Evolutionary conservation across 2,113 vertebrate genomes (phyloP).

Genomic region (human): GRCh38 chr14:44055001-44055500

Average conservation of each 20-base stretch:
- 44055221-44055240: not conserved
- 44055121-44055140: not conserved
- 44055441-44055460: not conserved
- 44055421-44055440: not conserved
- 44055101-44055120: not conserved
- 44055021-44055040: not conserved
- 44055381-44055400: not conserved
- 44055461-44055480: not conserved
- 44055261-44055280: not conserved
- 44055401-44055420: not conserved
- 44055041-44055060: too few relatives aligned
- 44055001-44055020: not conserved
- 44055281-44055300: not conserved
- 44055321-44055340: not conserved
- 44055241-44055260: not conserved
- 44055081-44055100: not conserved
- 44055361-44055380: not conserved
- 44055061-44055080: not conserved
- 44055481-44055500: not conserved
- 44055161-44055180: not conserved
- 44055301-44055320: not conserved
- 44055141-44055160: not conserved
- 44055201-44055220: not conserved
- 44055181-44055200: not conserved
- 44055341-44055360: not conserved